Percentiles rank a stretch among this genome's conserved stretches.
These are phyloP conservation scores for Pteropus alecto DNA, from an alignment of 2,113 vertebrate genomes.

Conservation along the genomic window DNA sequence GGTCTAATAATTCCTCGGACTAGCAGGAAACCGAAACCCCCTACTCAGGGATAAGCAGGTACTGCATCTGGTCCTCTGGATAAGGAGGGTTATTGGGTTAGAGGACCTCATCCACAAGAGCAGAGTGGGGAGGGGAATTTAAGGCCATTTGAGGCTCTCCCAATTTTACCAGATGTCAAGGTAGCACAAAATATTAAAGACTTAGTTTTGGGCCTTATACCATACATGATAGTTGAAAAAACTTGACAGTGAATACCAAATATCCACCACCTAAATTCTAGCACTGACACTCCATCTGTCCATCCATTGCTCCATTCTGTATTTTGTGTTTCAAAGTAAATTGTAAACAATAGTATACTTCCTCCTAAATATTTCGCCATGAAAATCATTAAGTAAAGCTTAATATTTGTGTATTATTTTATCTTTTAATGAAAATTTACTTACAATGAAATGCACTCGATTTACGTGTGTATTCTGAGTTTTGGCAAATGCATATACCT, in stretches of 20 bases:
- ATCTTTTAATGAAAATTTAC: background rate
- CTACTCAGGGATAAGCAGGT: background rate
- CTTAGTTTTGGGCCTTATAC: background rate
- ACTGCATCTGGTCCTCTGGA: fast-evolving
- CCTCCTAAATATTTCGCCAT: background rate
- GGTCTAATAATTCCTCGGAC: background rate
- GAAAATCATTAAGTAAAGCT: background rate
- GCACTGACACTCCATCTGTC: background rate
- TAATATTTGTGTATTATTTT: background rate
- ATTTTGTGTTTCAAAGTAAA: background rate
- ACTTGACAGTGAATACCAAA: background rate
- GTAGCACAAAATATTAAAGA: too few species aligned
- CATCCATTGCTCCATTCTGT: background rate
- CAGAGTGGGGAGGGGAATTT: background rate
- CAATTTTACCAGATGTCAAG: background rate
- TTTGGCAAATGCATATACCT: background rate
- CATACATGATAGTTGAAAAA: background rate
- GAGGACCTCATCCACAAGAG: fast-evolving
- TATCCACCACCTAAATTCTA: background rate
- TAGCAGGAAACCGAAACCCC: background rate
- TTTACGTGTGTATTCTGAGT: background rate
- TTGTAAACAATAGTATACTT: background rate
- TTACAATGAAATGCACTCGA: background rate
- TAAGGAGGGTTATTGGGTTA: background rate
- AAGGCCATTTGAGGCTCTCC: background rate